phyloP scores from a whole-genome alignment of 2,113 vertebrate species.

The Tonatia bakeri region DNA sequence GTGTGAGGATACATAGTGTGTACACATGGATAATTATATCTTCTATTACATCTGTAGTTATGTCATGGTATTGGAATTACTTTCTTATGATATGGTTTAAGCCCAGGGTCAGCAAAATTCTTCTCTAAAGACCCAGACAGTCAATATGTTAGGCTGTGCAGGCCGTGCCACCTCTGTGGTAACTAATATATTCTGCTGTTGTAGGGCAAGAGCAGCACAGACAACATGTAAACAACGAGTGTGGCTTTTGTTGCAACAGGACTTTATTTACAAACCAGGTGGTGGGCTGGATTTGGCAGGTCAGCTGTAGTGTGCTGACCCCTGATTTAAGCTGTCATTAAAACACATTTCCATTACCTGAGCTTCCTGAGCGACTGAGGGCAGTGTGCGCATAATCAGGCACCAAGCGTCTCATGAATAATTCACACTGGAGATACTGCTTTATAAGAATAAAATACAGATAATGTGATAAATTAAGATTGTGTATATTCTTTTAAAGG shows the following conservation, averaged over 20 bases:
- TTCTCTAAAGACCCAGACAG: not conserved
- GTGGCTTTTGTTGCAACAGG: not conserved
- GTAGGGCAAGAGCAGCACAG: not conserved
- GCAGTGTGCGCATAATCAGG: slow-evolving; percentile 7
- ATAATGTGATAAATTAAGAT: slow-evolving; percentile 32
- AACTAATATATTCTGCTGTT: not conserved
- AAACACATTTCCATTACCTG: slow-evolving; percentile 28
- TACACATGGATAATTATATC: not conserved
- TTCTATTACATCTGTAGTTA: not conserved
- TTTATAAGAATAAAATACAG: slow-evolving; percentile 26
- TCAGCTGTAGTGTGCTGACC: not conserved
- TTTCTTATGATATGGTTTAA: not conserved
- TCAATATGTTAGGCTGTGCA: not conserved
- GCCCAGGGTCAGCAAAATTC: not conserved
- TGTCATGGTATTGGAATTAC: not conserved
- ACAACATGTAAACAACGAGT: not conserved
- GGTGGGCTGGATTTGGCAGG: not conserved
- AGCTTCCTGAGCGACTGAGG: slow-evolving; percentile 37
- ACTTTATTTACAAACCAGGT: slow-evolving; percentile 26
- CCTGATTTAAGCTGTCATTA: slow-evolving; percentile 39
- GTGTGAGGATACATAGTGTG: not conserved
- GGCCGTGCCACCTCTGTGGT: not conserved
- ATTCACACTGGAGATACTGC: slow-evolving; percentile 10
- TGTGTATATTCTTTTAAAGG: not conserved
- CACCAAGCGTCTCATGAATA: slow-evolving; percentile 40